A percentile compares a stretch with the other conserved stretches of the same genome.
Evolutionary conservation across 2,113 vertebrate species (phyloP).

Genomic region (Dicaeum eximium): DNA sequence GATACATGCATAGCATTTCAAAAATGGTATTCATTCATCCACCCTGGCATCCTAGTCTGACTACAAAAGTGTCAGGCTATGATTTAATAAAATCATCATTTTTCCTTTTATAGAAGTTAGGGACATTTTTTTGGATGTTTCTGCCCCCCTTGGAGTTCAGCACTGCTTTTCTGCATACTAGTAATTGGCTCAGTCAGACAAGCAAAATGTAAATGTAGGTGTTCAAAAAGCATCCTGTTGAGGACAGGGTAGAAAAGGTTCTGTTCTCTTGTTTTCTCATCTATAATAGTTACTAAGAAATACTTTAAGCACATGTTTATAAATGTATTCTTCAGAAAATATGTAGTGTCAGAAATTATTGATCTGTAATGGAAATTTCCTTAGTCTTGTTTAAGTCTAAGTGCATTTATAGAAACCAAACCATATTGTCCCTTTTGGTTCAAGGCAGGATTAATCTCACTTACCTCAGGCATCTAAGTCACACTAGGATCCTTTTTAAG

Average conservation of each 20-base stretch:
- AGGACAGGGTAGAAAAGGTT: background rate
- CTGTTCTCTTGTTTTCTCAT: background rate
- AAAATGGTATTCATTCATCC: background rate
- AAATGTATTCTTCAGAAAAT: background rate
- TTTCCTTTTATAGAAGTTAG: background rate
- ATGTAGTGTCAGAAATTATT: background rate
- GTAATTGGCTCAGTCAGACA: constrained; percentile 33
- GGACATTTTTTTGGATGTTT: constrained; percentile 6
- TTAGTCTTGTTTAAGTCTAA: background rate
- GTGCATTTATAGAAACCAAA: background rate
- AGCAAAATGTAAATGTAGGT: constrained; percentile 33
- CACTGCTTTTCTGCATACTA: constrained; percentile 3
- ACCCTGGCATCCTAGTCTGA: constrained; percentile 15
- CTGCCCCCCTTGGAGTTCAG: constrained; percentile 8
- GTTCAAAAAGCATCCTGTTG: constrained; percentile 42
- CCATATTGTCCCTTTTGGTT: background rate
- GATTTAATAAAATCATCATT: background rate
- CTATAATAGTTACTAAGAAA: background rate
- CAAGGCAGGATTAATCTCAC: constrained; percentile 23
- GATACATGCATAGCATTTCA: constrained; percentile 22
- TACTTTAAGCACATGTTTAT: background rate
- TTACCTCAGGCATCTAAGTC: constrained; percentile 41
- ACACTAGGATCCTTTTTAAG: constrained; percentile 17
- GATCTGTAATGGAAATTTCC: background rate
- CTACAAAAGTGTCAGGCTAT: background rate